phyloP scores from a whole-genome alignment of 2,888 invertebrate genomes.

The Tubulanus polymorphus region DNA sequence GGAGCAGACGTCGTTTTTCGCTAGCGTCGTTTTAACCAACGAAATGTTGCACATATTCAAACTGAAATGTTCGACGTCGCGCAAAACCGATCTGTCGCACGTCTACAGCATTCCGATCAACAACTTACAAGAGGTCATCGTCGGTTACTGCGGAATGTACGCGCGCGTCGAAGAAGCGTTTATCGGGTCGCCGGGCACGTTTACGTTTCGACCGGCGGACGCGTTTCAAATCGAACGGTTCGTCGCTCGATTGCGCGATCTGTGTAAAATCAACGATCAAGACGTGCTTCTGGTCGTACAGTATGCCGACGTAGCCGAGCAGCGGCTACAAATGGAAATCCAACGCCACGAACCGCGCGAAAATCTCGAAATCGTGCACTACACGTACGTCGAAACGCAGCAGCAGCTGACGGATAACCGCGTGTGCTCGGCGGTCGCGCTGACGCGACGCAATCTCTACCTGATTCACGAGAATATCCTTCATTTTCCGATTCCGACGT shows the following conservation, averaged over 20 bases:
- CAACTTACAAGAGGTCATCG: constrained; percentile 43
- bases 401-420: background rate
- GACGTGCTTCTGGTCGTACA: constrained; percentile 21
- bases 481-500: constrained; percentile 42
- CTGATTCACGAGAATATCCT: constrained; percentile 33
- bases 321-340: constrained; percentile 13
- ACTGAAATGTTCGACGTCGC: constrained; percentile 17
- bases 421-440: constrained; percentile 23
- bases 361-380: constrained; percentile 13
- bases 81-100: constrained; percentile 32
- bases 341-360: constrained; percentile 11
- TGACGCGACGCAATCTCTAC: constrained; percentile 41
- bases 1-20: constrained; percentile 22
- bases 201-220: constrained; percentile 36
- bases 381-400: constrained; percentile 24
- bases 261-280: constrained; percentile 18
- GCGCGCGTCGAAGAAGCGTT: constrained; percentile 46
- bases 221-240: constrained; percentile 33
- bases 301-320: constrained; percentile 11
- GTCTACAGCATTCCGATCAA: constrained; percentile 39
- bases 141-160: constrained; percentile 39
- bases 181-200: constrained; percentile 40
- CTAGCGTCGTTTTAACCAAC: constrained; percentile 25
- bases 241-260: constrained; percentile 28
- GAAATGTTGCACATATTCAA: constrained; percentile 22